Base-by-base conservation (phyloP, 2,797 vertebrate species). In the Pelobates cultripes region DNA sequence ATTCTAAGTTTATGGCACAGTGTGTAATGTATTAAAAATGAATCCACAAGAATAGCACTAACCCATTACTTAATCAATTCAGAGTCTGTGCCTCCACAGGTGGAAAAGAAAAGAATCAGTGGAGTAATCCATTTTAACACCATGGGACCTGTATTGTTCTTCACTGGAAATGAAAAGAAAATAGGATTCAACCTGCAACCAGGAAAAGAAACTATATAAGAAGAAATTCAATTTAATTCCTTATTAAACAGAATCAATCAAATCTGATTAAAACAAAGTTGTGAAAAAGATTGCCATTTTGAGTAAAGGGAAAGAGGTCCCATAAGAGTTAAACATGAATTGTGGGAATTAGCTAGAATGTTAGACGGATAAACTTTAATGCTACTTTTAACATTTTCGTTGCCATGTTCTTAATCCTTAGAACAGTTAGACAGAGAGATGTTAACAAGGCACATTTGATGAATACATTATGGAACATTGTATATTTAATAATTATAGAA, bases 11-110 rank as follows among this genome's bases (percentile, higher is more conserved):
- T 87, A 87, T 88, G 86, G 86, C 90, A 90, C 91, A 88, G 89
- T 90, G 85, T 91, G 92, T 80, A 86, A 92, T 89, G 89, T 94
- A 91, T 93, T 93, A 70, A 80, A 80, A 85, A 88, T 90, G 90
- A 90, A 91, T 89, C 79, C 85, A 88, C 87, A 88, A 89, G 91
- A 83, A 88, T 89, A 87, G 86, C 90, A 90, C 89, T 90, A 91
- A 91, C 88, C 85, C 86, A 79, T 85, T 84, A 86, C 86, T 88
- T 90, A 87, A 87, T 90, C 84, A 78, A 88, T 86, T 66, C 80
- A 85, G 85, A 90, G 85, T 82, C 86, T 89, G 73, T 86, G 77
- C 77, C 89, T 84, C 88, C 87, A 85, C 87, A 88, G 87, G 88
- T 77, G 75, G 88, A 84, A 81, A 85, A 88, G 82, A 75, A 79